Base-by-base conservation (phyloP, 92 coral and sea anemone genomes). In the Bergia sp. region DNA sequence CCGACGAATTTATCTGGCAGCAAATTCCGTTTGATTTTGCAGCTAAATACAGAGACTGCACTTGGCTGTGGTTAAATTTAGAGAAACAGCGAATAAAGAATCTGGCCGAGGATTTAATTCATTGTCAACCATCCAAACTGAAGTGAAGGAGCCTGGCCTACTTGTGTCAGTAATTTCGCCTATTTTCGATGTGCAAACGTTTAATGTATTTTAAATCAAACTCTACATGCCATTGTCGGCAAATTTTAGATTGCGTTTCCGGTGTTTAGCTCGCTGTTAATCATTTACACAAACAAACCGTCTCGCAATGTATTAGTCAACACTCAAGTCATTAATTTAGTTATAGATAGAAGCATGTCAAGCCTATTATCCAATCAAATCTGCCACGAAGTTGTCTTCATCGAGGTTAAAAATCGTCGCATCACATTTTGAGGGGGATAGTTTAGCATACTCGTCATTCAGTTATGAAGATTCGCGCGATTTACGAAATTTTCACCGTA, bases 261-360 rank as follows among this genome's bases (percentile, higher is more conserved):
- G 95, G 97, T 94, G 93, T 91, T 91, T 93, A 93, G 94, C 75
- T 74, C 83, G 86, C 91, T 89, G 97, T 93, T 94, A 93, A 94
- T 94, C 83, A 94, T 91, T 93, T 92, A 90, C 95, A 85, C 94
- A 93, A 94, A 92, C 90, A 92, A 94, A 79, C 94, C 82, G 89
- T 80, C 91, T 89, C 88, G 93, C 89, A 88, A 91, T 86, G 90
- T 91, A 93, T 89, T 93, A 91, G 85, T 91, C 88, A 88, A 90
- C 90, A 89, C 73, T 88, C 58, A 65, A 88, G 80, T 61, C 87
- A 86, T 86, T 88, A 79, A 91, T 94, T 94, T 91, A 89, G 93
- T 94, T 89, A 92, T 90, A 91, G 87, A 69, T 84, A 86, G 94
- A 89, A 91, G 91, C 90, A 81, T 89, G 95, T 86, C 95, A 88